A percentile compares a stretch with the other conserved stretches of the same genome.
phyloP scores from a whole-genome alignment of 2,113 vertebrate species.

The Notiomystis cincta region DNA sequence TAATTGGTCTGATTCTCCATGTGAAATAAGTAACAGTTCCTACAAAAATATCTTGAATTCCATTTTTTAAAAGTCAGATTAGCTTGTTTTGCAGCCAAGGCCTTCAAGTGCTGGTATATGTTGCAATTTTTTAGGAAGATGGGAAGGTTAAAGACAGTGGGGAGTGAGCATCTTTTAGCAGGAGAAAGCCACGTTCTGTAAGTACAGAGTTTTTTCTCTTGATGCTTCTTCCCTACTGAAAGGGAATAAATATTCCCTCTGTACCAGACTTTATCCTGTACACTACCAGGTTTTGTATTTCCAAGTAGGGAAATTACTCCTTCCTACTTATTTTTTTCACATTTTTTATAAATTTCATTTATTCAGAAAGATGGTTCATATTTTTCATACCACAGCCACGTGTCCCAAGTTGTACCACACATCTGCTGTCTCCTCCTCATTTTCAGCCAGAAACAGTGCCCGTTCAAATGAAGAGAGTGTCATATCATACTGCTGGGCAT shows the following conservation, averaged over 20 bases:
- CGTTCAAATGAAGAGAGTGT: conserved; percentile 93
- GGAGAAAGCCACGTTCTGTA: background rate
- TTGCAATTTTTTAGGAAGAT: background rate
- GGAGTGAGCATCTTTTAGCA: background rate
- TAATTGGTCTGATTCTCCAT: background rate
- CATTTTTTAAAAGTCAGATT: background rate
- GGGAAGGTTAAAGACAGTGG: background rate
- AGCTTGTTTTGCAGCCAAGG: background rate
- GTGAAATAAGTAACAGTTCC: background rate
- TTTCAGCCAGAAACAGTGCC: conserved; percentile 85
- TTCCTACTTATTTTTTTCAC: background rate
- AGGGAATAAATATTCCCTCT: background rate
- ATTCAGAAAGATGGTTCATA: background rate
- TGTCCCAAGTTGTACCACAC: conserved; percentile 98
- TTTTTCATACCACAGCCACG: conserved; percentile 85
- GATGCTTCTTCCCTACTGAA: background rate
- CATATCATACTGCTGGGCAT: conserved; percentile 98
- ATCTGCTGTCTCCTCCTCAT: conserved; percentile 89
- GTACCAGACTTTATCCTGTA: background rate
- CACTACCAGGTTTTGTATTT: background rate
- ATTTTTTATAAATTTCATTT: background rate
- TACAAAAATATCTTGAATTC: background rate
- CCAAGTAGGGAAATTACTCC: background rate
- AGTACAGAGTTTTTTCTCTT: background rate
- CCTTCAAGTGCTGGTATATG: background rate